phyloP scores from a whole-genome alignment of 1,140 invertebrate genomes.

The Aphelenchoides besseyi region DNA sequence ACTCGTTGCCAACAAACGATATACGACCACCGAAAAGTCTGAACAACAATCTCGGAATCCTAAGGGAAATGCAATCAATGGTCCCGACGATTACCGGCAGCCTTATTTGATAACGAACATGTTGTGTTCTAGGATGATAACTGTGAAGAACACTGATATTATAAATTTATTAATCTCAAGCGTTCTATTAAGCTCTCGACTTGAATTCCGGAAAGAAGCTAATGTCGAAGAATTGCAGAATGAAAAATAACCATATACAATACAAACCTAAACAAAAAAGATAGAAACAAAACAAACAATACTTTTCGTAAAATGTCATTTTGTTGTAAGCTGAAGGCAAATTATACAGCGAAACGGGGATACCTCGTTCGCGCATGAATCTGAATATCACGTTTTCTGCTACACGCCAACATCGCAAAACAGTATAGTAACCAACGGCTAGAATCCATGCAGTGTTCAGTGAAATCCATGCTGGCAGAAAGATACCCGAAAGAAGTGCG shows the following conservation, averaged over 20 bases:
- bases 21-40: no score
- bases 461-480: slow-evolving; percentile 2
- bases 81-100: background rate
- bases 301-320: background rate
- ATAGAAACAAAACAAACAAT: background rate
- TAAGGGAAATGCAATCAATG: background rate
- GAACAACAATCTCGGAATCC: background rate
- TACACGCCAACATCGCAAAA: background rate
- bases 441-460: background rate
- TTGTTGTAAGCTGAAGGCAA: background rate
- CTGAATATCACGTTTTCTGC: background rate
- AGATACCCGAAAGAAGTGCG: background rate
- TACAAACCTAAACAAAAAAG: background rate
- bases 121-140: no score
- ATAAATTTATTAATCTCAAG: slow-evolving; percentile 10
- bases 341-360: background rate
- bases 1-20: no score
- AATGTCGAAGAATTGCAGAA: background rate
- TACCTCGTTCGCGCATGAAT: slow-evolving; percentile 2
- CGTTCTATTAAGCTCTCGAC: background rate
- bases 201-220: background rate
- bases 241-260: background rate
- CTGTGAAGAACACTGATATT: background rate
- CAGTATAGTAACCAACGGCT: background rate
- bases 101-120: background rate